Evolutionary conservation across 2,888 invertebrate genomes (phyloP), one percentile per base, ranked within the genome.

Genomic region (Baronia brevicornis): DNA sequence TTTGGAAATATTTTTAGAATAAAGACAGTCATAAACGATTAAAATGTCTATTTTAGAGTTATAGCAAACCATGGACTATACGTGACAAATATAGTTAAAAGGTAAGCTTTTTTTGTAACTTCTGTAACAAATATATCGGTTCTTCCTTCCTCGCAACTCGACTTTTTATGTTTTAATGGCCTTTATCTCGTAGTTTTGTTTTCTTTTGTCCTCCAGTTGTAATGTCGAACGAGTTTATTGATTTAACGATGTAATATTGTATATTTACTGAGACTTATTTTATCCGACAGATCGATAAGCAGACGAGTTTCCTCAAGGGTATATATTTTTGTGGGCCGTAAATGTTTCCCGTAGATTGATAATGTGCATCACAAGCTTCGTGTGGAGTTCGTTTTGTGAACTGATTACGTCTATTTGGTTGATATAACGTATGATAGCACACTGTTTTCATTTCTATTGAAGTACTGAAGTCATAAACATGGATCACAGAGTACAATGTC

Each of bases 401-500:
- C 48, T 63, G 54, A 67, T 60, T 63, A 62, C 57, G 59, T 60
- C 60, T 60, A 59, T 57, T 46, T 57, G 61, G 60, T 55, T 52
- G 48, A 57, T 54, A 54, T 62, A 55, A 53, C 50, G 46, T 38
- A 42, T 44, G 41, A 43, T 43, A 41, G 36, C 41, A 39, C 48
- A 49, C 49, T 46, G 45, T 46, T 45, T 38, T 42, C 46, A 41
- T 42, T 45, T 43, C 46, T 39, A 38, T 44, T 42, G 41, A 44
- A 35, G 37, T 37, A 45, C 35, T 45, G 39, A 43, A 36, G 30
- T 22, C 28, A 19, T 40, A 52, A 67, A 54, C 44, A 85, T 85
- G 85, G 82, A 84, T 49, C 67, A 69, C 33, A 36, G 52, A 41
- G 66, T 87, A 51, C 87, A 88, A 65, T 95, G 94, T 70, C 94